These are phyloP conservation scores for Drosophila kurseongensis DNA, from an alignment of 1,140 invertebrate genomes.

Conservation along the genomic window DNA sequence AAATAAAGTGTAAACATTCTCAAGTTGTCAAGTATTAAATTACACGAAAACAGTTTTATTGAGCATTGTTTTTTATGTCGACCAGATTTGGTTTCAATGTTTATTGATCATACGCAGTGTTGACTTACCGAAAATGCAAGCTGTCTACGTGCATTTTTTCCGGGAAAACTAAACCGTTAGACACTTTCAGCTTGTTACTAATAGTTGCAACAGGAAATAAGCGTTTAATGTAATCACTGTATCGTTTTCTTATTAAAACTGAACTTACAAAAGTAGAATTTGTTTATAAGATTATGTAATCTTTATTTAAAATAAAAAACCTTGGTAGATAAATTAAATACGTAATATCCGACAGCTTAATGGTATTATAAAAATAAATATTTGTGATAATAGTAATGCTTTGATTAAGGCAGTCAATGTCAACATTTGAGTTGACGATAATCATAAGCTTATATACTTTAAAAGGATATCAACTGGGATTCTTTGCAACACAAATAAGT, in stretches of 20 bases:
- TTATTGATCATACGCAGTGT: slow-evolving; percentile 6
- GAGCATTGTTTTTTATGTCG: neutral
- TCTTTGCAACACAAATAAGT: no score
- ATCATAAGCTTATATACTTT: neutral
- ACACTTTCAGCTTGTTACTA: neutral
- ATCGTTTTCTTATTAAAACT: neutral
- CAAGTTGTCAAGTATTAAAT: neutral
- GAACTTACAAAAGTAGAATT: no score
- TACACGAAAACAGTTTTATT: neutral
- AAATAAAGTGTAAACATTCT: neutral
- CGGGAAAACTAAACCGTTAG: neutral
- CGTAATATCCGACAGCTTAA: neutral
- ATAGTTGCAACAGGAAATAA: neutral
- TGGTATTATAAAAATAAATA: neutral
- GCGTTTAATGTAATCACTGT: neutral
- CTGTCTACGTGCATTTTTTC: neutral
- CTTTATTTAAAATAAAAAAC: neutral
- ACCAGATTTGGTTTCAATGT: neutral
- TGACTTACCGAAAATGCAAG: neutral
- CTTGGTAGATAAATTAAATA: neutral
- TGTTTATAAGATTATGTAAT: no score
- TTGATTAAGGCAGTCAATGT: neutral
- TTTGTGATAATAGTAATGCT: neutral
- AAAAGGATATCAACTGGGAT: no score
- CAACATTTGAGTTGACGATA: neutral